Base-by-base conservation (phyloP, 1,140 invertebrate species). In the Zaprionus davidi region DNA sequence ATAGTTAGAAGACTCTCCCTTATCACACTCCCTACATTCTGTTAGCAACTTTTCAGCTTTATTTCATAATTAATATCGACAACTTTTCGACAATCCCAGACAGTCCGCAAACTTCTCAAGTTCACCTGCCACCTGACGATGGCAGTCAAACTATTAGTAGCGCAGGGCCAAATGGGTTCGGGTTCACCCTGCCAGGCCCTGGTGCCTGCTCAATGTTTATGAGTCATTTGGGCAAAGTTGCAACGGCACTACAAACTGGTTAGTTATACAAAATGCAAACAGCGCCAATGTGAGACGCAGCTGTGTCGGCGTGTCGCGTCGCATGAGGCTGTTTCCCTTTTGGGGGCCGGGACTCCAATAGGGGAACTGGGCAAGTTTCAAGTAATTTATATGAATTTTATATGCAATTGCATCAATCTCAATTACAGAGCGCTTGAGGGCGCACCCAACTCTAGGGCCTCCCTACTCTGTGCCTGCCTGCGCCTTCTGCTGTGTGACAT, bases 371-470 rank as follows among this genome's bases (percentile, higher is more conserved):
- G 9, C 76, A 82, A 78, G 84, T 84, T 76, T 72, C 71, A 79
- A 81, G 85, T 84, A 88, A 84, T 84, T 90, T 80, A 84, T 87
- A 81, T 88, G 71, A 76, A 88, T 87, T 83, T 88, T 84, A 88
- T 81, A 87, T 88, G 84, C 84, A 84, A 87, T 87, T 87, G 84
- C 84, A 87, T 87, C 84, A 83, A 87, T 87, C 83, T 87, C 84
- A 87, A 88, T 87, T 87, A 88, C 64, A 71, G 57, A 74, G 77
- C 41, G 73, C 83, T 69, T 57, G 51, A 66, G 83, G 82, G 69
- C 64, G 55, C 67, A 20, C 55, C 34, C 9, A 51, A 46, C 2
- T 46, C n/a, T 46, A 24, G n/a, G 64, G 20, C 41, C 51, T 49
- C 20, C 28, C 15, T 7, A 34, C 17, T 20, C 17, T 12, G 12